Evolutionary conservation across 2,888 invertebrate genomes (phyloP).

Genomic region (Miltochrista miniata): DNA sequence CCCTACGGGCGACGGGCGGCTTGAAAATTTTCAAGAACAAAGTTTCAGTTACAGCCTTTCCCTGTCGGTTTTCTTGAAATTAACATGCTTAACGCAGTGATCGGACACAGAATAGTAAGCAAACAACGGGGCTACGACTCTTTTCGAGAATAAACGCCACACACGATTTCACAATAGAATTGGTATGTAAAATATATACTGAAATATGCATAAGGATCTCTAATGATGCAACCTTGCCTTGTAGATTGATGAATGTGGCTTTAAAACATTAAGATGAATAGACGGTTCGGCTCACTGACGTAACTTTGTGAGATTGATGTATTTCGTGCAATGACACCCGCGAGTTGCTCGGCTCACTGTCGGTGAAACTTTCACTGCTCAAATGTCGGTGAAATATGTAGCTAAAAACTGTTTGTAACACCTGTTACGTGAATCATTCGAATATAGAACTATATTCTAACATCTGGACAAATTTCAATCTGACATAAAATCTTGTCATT

Average conservation of each 20-base stretch:
- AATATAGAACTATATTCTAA: conserved; percentile 20
- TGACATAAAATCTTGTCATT: too few relatives aligned
- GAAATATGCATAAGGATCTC: conserved; percentile 18
- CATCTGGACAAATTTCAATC: too few relatives aligned
- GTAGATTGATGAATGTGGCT: conserved; percentile 52
- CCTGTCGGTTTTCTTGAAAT: too few relatives aligned
- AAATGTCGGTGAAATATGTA: conserved; percentile 45
- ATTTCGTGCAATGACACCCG: conserved; percentile 52
- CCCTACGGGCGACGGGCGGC: too few relatives aligned
- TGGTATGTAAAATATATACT: too few relatives aligned
- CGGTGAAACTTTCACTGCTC: conserved; percentile 50
- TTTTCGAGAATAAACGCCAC: too few relatives aligned
- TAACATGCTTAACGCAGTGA: too few relatives aligned
- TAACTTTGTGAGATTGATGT: conserved; percentile 62
- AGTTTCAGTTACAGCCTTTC: not conserved
- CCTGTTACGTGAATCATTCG: conserved; percentile 42
- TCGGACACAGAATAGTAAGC: too few relatives aligned
- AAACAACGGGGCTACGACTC: too few relatives aligned
- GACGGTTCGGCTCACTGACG: conserved; percentile 32
- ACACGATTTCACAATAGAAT: too few relatives aligned
- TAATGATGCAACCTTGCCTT: conserved; percentile 40
- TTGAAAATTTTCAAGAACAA: too few relatives aligned
- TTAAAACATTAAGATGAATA: conserved; percentile 54
- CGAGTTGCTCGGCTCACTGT: conserved; percentile 25
- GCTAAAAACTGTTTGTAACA: conserved; percentile 35